phyloP scores from a whole-genome alignment of 2,113 vertebrate genomes.

The Glaucomys volans region DNA sequence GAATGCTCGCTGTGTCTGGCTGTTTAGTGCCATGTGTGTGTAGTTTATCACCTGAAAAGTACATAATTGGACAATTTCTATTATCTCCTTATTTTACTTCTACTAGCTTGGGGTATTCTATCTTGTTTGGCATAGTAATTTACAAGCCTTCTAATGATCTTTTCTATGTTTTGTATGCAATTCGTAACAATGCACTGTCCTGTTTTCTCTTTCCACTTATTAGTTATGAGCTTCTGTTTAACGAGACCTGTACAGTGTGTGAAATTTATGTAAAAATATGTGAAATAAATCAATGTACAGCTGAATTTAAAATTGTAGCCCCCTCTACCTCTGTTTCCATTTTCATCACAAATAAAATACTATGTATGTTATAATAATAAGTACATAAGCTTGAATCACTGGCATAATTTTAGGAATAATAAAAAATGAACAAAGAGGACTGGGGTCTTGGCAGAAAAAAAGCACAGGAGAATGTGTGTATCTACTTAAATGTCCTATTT shows the following conservation, averaged over 20 bases:
- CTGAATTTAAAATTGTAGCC: not conserved
- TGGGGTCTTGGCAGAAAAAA: not conserved
- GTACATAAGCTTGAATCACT: not conserved
- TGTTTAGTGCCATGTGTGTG: not conserved
- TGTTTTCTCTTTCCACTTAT: not conserved
- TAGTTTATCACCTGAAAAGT: conserved; percentile 17
- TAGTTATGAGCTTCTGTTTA: conserved; percentile 17
- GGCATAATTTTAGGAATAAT: conserved; percentile 19
- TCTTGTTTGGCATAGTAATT: not conserved
- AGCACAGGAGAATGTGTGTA: not conserved
- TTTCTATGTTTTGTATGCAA: not conserved
- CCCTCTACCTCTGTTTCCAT: not conserved
- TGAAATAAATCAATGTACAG: not conserved
- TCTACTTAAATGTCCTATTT: not conserved
- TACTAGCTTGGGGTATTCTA: not conserved
- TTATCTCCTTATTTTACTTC: not conserved
- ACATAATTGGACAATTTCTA: not conserved
- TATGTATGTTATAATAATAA: not conserved
- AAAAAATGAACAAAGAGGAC: not conserved
- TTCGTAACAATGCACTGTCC: not conserved
- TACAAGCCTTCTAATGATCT: not conserved
- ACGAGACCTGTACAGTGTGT: not conserved
- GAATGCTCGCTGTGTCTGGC: conserved; percentile 22
- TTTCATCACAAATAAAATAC: conserved; percentile 24
- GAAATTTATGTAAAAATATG: conserved; percentile 14